These are phyloP conservation scores for Chionoecetes opilio DNA, from an alignment of 1,140 invertebrate genomes.

Conservation along the genomic window DNA sequence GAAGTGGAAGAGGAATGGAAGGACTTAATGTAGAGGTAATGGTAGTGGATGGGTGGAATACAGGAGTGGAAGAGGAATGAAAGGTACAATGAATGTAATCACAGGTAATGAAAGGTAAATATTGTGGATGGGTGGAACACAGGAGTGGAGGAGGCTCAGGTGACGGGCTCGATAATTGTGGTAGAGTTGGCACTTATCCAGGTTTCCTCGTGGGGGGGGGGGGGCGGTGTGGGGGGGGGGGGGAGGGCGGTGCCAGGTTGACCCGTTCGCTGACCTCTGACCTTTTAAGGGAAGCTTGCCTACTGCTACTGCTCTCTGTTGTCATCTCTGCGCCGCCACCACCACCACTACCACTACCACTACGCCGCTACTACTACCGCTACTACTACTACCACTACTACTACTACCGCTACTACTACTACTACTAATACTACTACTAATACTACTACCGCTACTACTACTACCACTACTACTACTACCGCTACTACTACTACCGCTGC, in stretches of 20 bases:
- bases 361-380: not conserved
- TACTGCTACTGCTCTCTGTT: not conserved
- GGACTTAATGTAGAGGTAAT: too few relatives aligned
- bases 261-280: constrained; percentile 1
- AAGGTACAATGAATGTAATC: too few relatives aligned
- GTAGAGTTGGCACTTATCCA: not conserved
- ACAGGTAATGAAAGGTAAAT: too few relatives aligned
- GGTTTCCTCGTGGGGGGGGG: not conserved
- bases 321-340: not conserved
- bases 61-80: too few relatives aligned
- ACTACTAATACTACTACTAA: not conserved
- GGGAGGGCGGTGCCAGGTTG: not conserved
- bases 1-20: too few relatives aligned
- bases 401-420: not conserved
- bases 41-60: too few relatives aligned
- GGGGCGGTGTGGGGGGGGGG: too few relatives aligned
- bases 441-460: too few relatives aligned
- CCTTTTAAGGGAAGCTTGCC: not conserved
- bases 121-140: not conserved
- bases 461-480: too few relatives aligned
- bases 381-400: not conserved
- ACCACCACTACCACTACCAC: not conserved
- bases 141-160: not conserved
- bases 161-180: constrained; percentile 18
- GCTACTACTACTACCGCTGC: too few relatives aligned